These are phyloP conservation scores for Neelides sp. DNA, from an alignment of 1,140 invertebrate genomes.

Conservation along the genomic window DNA sequence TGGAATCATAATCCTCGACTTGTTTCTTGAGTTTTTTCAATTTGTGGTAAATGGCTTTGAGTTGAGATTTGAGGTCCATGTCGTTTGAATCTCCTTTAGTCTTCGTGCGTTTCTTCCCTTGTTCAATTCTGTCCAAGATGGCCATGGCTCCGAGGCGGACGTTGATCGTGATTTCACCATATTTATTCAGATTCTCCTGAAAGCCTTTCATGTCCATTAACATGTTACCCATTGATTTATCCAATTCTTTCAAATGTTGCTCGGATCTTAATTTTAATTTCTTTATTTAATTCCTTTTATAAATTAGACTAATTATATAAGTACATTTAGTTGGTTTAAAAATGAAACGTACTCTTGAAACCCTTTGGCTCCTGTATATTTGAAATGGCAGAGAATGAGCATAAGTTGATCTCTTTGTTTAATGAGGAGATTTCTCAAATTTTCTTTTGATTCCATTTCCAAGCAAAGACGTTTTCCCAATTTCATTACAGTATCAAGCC, in stretches of 20 bases:
- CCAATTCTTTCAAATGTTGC: not conserved
- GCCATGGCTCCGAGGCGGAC: slow-evolving; percentile 16
- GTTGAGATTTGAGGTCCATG: no score
- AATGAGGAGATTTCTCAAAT: slow-evolving; percentile 16
- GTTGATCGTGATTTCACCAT: slow-evolving; percentile 9
- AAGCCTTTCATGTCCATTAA: not conserved
- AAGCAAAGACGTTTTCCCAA: slow-evolving; percentile 13
- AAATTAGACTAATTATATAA: not conserved
- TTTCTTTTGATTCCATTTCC: slow-evolving; percentile 8
- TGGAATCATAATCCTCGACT: not conserved
- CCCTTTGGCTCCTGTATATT: slow-evolving; percentile 18
- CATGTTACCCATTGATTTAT: not conserved
- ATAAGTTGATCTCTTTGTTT: slow-evolving; percentile 20
- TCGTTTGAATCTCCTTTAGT: not conserved
- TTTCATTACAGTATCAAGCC: slow-evolving; percentile 17
- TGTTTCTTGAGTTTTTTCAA: slow-evolving; percentile 1
- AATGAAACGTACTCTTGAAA: slow-evolving; percentile 5
- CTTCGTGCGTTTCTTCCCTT: slow-evolving; percentile 2
- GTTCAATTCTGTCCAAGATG: slow-evolving; percentile 16
- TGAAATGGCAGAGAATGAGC: slow-evolving; percentile 25
- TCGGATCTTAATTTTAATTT: no score
- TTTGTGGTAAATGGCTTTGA: slow-evolving; percentile 11
- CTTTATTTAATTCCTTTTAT: no score
- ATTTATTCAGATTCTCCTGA: slow-evolving; percentile 6
- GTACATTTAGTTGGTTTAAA: slow-evolving; percentile 2